A percentile compares a stretch with the other conserved stretches of the same genome.
Conservation (phyloP, 2,113 vertebrate genomes). For the Scopus umbretta region DNA sequence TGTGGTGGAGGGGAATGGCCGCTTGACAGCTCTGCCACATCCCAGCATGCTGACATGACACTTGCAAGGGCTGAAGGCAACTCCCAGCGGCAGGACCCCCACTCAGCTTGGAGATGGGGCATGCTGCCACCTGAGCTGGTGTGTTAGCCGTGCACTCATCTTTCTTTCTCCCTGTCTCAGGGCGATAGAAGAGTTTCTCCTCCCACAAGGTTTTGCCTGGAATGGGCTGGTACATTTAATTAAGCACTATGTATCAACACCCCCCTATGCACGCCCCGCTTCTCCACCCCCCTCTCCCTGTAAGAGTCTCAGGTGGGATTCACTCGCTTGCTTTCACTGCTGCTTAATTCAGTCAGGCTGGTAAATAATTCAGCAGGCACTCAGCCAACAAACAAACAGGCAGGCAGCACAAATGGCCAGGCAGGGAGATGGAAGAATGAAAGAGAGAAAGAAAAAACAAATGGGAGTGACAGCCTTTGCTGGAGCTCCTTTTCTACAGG, state of each 20-base stretch:
- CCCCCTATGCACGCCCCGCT: not conserved
- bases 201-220: not conserved
- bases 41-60: not conserved
- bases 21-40: not conserved
- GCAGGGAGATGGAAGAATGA: not conserved
- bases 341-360: conserved; percentile 54
- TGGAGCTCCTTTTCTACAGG: not conserved
- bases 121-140: not conserved
- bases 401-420: conserved; percentile 30
- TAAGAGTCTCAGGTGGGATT: conserved; percentile 51
- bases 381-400: conserved; percentile 55
- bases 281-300: not conserved
- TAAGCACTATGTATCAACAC: not conserved
- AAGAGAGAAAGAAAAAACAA: not conserved
- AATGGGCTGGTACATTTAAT: conserved; percentile 18
- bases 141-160: not conserved
- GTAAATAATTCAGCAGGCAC: conserved; percentile 62
- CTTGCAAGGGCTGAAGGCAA: not conserved
- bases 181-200: not conserved
- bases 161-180: not conserved
- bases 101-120: not conserved
- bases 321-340: not conserved
- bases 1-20: not conserved
- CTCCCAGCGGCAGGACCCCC: not conserved
- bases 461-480: not conserved